A percentile compares a stretch with the other conserved stretches of the same genome.
Conservation (phyloP, 2,888 invertebrate species). For the Philopedon plagiatum region DNA sequence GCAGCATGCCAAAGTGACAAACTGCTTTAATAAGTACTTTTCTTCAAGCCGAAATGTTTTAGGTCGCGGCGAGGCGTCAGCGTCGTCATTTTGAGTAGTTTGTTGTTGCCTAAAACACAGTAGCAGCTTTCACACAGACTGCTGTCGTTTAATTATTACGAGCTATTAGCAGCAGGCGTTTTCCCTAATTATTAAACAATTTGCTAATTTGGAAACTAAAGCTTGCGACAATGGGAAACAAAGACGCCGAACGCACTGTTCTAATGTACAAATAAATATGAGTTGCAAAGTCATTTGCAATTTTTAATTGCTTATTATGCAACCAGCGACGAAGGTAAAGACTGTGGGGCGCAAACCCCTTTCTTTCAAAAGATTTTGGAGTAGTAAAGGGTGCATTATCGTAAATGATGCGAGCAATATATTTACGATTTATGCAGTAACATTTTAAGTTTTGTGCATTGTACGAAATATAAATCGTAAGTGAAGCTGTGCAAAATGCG, state of each 20-base stretch:
- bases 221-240: slow-evolving; percentile 21
- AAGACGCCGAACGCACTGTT: slow-evolving; percentile 23
- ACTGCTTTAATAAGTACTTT: slow-evolving; percentile 32
- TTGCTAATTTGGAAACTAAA: slow-evolving; percentile 49
- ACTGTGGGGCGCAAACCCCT: too few relatives aligned
- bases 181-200: slow-evolving; percentile 58
- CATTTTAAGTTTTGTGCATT: too few relatives aligned
- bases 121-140: slow-evolving; percentile 26
- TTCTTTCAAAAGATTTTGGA: too few relatives aligned
- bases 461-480: too few relatives aligned
- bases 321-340: too few relatives aligned
- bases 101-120: slow-evolving; percentile 26
- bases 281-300: too few relatives aligned
- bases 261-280: too few relatives aligned
- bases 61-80: slow-evolving; percentile 1
- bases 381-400: too few relatives aligned
- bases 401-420: too few relatives aligned
- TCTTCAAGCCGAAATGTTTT: slow-evolving; percentile 25
- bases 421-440: too few relatives aligned
- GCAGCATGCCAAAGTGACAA: slow-evolving; percentile 24
- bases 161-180: slow-evolving; percentile 58
- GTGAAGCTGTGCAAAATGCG: too few relatives aligned
- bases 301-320: too few relatives aligned
- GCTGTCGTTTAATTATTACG: slow-evolving; percentile 55
- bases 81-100: slow-evolving; percentile 40